These are phyloP conservation scores for Ornithorhynchus anatinus DNA, from an alignment of 2,113 vertebrate species.

Conservation along the genomic window DNA sequence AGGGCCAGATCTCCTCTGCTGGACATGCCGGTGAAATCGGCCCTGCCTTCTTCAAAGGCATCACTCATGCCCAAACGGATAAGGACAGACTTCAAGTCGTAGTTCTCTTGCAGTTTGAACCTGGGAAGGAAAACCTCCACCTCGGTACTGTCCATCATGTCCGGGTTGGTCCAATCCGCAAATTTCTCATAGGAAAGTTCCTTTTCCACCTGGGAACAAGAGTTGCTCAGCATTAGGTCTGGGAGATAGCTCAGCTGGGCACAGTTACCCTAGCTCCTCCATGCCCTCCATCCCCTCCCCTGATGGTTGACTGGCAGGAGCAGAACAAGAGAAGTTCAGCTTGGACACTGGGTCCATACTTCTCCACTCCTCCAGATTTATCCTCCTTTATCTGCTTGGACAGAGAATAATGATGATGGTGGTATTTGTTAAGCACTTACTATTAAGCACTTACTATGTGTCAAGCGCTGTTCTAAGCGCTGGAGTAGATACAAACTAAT, in stretches of 20 bases:
- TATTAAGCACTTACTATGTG: too few relatives aligned
- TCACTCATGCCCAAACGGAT: conserved; percentile 81
- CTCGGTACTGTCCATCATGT: conserved; percentile 70
- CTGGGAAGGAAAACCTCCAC: conserved; percentile 76
- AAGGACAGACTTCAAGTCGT: conserved; percentile 71
- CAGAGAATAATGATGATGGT: too few relatives aligned
- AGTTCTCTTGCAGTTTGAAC: conserved; percentile 83
- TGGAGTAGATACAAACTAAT: too few relatives aligned
- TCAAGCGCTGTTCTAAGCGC: too few relatives aligned
- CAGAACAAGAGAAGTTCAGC: too few relatives aligned
- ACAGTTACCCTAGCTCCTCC: too few relatives aligned
- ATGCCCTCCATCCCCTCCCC: background rate
- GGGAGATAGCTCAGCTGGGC: too few relatives aligned
- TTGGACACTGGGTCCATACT: too few relatives aligned
- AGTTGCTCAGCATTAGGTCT: background rate
- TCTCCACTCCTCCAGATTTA: too few relatives aligned
- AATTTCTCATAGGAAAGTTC: conserved; percentile 78
- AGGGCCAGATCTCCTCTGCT: conserved; percentile 69
- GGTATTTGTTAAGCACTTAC: too few relatives aligned
- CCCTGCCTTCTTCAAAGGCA: conserved; percentile 31
- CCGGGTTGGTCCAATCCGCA: conserved; percentile 72
- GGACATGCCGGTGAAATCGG: conserved; percentile 84
- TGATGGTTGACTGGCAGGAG: too few relatives aligned
- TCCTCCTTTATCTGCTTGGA: too few relatives aligned
- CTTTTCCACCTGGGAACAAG: conserved; percentile 75